Evolutionary conservation across 2,797 vertebrate genomes (phyloP).

Genomic region (Capromys pilorides): DNA sequence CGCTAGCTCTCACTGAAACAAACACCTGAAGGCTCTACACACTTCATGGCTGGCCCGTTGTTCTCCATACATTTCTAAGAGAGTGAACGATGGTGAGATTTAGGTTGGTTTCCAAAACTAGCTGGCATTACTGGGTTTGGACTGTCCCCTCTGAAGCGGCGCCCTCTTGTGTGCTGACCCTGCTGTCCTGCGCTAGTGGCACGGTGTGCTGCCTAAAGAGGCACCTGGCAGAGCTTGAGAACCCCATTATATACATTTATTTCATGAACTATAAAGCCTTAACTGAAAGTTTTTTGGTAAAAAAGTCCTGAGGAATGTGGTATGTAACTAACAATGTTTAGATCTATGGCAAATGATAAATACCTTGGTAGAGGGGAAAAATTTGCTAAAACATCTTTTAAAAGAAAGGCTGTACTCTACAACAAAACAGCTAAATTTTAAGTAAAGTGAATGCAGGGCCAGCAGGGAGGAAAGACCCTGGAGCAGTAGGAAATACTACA

Average conservation of each 20-base stretch:
- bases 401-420: neutral
- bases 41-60: neutral
- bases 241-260: neutral
- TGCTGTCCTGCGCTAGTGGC: neutral
- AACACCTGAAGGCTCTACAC: neutral
- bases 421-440: neutral
- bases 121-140: neutral
- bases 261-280: neutral
- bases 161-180: accelerated
- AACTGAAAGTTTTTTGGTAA: neutral
- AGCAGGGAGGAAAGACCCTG: too few species aligned
- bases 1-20: neutral
- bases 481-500: neutral
- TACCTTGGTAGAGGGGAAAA: neutral
- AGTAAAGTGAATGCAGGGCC: accelerated
- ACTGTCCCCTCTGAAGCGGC: neutral
- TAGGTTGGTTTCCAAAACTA: neutral
- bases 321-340: neutral
- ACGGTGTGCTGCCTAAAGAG: too few species aligned
- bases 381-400: neutral
- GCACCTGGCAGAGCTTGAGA: neutral
- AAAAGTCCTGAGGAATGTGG: neutral
- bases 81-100: neutral
- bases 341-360: neutral
- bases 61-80: neutral